A percentile compares a stretch with the other conserved stretches of the same genome.
These are phyloP conservation scores for Xiphydria camelus DNA, from an alignment of 2,888 invertebrate genomes.

Conservation along the genomic window DNA sequence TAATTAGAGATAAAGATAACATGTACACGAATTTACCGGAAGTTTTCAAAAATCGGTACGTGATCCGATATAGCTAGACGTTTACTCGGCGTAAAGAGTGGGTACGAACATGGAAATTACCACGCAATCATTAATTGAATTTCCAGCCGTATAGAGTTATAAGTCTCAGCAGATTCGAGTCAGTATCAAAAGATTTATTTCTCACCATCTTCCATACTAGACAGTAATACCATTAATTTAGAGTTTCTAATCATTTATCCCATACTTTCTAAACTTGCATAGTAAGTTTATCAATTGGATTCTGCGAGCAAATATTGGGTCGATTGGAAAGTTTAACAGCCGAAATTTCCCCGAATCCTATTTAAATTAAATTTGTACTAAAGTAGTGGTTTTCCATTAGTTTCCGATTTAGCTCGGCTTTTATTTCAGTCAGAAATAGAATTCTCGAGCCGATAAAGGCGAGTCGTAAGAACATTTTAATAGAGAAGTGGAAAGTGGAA, in stretches of 20 bases:
- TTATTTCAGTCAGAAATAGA: no score
- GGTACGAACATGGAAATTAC: no score
- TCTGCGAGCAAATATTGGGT: no score
- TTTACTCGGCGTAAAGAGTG: not conserved
- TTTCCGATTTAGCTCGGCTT: no score
- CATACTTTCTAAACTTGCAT: no score
- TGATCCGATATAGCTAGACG: not conserved
- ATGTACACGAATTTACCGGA: not conserved
- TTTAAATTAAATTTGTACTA: constrained; percentile 20
- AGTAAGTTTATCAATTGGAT: no score
- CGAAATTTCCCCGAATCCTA: no score
- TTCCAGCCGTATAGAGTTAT: constrained; percentile 8
- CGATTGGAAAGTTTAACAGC: no score
- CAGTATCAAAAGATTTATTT: constrained; percentile 30
- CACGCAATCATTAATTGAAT: constrained; percentile 2
- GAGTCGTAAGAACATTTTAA: no score
- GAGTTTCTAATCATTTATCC: not conserved
- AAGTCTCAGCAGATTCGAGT: constrained; percentile 11
- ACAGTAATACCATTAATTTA: constrained; percentile 17
- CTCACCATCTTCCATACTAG: constrained; percentile 29
- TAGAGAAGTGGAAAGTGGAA: no score
- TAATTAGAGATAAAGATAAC: not conserved
- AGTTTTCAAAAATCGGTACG: no score
- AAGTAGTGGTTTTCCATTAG: constrained; percentile 17
- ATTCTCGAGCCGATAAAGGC: no score